Conservation (phyloP, 2,888 invertebrate genomes). For the Tridacna crocea region DNA sequence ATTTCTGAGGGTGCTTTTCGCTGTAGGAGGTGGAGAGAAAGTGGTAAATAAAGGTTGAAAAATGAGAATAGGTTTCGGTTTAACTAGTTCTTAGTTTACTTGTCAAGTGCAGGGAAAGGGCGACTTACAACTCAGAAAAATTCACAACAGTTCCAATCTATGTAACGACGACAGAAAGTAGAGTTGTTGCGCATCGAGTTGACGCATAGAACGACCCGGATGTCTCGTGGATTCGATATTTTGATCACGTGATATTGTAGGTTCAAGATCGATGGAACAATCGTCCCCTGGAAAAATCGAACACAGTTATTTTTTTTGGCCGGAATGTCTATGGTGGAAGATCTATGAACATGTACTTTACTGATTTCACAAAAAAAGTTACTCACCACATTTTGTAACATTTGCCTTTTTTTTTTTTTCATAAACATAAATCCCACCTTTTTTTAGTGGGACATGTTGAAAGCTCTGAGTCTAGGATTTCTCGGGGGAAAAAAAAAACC, state of each 20-base stretch:
- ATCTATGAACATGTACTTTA: too few relatives aligned
- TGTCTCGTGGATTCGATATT: constrained; percentile 44
- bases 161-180: constrained; percentile 70
- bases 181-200: constrained; percentile 66
- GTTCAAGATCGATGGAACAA: too few relatives aligned
- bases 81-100: neutral
- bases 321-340: too few relatives aligned
- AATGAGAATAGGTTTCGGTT: neutral
- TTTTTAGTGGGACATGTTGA: too few relatives aligned
- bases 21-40: neutral
- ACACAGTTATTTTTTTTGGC: too few relatives aligned
- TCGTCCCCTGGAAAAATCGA: too few relatives aligned
- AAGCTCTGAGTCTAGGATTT: too few relatives aligned
- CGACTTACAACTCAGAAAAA: constrained; percentile 66
- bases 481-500: too few relatives aligned
- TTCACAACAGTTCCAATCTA: constrained; percentile 42
- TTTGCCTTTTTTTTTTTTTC: too few relatives aligned
- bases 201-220: constrained; percentile 65
- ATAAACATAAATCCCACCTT: too few relatives aligned
- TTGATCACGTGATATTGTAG: neutral
- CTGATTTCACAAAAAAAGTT: too few relatives aligned
- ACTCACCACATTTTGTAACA: too few relatives aligned
- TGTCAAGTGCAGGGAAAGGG: neutral
- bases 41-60: neutral
- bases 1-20: constrained; percentile 17